phyloP scores from a whole-genome alignment of 1,140 invertebrate genomes.

The Micrasema longulum region DNA sequence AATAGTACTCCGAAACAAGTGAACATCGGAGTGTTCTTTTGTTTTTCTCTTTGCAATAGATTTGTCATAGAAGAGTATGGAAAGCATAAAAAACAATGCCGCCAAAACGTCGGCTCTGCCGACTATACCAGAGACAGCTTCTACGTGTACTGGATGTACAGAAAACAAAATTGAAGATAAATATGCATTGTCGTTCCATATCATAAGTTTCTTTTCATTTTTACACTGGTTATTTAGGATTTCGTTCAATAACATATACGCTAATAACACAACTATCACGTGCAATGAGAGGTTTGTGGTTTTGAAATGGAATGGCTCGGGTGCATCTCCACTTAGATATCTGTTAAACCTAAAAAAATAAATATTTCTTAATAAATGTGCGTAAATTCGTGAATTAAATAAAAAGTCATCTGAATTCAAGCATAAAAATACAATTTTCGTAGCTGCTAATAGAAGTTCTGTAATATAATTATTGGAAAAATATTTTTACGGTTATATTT shows the following conservation, averaged over 20 bases:
- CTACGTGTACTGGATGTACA: slow-evolving; percentile 94
- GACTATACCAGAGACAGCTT: slow-evolving; percentile 94
- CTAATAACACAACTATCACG: slow-evolving; percentile 60
- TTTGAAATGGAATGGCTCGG: slow-evolving; percentile 79
- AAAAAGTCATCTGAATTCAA: too few species aligned
- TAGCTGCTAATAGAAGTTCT: too few species aligned
- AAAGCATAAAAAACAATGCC: slow-evolving; percentile 80
- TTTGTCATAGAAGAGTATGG: slow-evolving; percentile 74
- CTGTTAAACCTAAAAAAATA: slow-evolving; percentile 73
- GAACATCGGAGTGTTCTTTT: not conserved
- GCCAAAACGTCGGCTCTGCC: slow-evolving; percentile 92
- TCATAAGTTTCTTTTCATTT: slow-evolving; percentile 50
- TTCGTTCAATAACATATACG: slow-evolving; percentile 46
- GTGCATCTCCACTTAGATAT: slow-evolving; percentile 66
- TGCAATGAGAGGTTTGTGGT: slow-evolving; percentile 79
- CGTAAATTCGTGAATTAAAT: too few species aligned
- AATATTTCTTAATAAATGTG: too few species aligned
- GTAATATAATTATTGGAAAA: too few species aligned
- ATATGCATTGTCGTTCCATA: slow-evolving; percentile 63
- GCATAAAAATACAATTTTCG: too few species aligned
- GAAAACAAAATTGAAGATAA: slow-evolving; percentile 84
- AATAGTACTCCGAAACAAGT: not conserved
- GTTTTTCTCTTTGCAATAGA: slow-evolving; percentile 54
- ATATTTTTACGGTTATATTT: too few species aligned
- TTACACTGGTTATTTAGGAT: not conserved